phyloP scores from a whole-genome alignment of 2,888 invertebrate genomes.

The Dryobota labecula region DNA sequence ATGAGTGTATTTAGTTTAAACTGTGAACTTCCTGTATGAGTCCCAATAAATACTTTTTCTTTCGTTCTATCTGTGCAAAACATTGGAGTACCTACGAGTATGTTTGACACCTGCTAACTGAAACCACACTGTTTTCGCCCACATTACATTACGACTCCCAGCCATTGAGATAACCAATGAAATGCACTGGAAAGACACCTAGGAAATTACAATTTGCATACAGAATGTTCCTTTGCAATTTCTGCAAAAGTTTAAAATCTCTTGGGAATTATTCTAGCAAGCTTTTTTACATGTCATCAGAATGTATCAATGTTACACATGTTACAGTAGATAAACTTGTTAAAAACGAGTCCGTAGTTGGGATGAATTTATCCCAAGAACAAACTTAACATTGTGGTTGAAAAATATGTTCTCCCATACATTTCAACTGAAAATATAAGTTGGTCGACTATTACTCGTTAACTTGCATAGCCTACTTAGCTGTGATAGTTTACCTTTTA shows the following conservation, averaged over 20 bases:
- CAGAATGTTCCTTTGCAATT: neutral
- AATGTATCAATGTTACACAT: neutral
- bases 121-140: neutral
- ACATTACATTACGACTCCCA: neutral
- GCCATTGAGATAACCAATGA: neutral
- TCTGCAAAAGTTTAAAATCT: neutral
- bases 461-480: too few relatives aligned
- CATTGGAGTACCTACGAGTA: neutral
- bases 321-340: neutral
- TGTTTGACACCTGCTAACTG: neutral
- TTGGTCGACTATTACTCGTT: too few relatives aligned
- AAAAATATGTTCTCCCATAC: too few relatives aligned
- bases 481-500: too few relatives aligned
- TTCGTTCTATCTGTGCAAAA: neutral
- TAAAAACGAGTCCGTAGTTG: too few relatives aligned
- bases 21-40: too few relatives aligned
- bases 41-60: too few relatives aligned
- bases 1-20: too few relatives aligned
- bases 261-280: neutral
- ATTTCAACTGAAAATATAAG: too few relatives aligned
- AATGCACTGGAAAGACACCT: neutral
- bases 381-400: too few relatives aligned
- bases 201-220: neutral
- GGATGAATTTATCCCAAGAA: too few relatives aligned
- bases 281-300: neutral